Conservation (phyloP, 2,888 invertebrate genomes). For the Craniophora ligustri region DNA sequence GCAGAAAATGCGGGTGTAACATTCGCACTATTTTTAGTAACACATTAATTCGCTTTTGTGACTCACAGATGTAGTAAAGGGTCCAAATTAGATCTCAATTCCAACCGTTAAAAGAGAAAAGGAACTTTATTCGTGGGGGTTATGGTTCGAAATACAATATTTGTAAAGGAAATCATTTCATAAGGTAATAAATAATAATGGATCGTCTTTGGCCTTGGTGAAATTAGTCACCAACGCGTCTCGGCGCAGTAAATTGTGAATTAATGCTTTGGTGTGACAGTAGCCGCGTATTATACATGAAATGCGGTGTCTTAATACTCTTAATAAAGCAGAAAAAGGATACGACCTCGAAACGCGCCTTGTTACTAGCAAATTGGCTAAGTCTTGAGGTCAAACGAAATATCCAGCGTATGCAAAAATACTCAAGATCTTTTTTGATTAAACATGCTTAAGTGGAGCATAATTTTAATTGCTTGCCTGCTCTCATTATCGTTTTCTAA, state of each 20-base stretch:
- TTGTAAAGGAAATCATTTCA: slow-evolving; percentile 67
- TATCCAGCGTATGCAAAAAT: slow-evolving; percentile 10
- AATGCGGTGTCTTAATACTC: slow-evolving; percentile 46
- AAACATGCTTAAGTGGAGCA: neutral
- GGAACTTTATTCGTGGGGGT: slow-evolving; percentile 56
- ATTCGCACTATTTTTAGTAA: slow-evolving; percentile 75
- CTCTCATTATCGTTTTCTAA: no score
- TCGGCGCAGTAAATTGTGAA: slow-evolving; percentile 67
- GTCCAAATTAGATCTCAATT: slow-evolving; percentile 72
- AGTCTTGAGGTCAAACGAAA: slow-evolving; percentile 38
- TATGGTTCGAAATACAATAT: slow-evolving; percentile 63
- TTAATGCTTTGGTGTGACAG: slow-evolving; percentile 67
- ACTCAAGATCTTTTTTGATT: slow-evolving; percentile 5
- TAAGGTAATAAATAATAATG: slow-evolving; percentile 87
- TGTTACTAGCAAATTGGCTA: slow-evolving; percentile 20
- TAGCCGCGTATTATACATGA: slow-evolving; percentile 56
- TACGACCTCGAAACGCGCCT: slow-evolving; percentile 31
- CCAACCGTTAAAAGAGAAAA: slow-evolving; percentile 48
- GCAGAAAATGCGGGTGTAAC: slow-evolving; percentile 59
- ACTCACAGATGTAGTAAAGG: slow-evolving; percentile 76
- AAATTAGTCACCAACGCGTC: slow-evolving; percentile 78
- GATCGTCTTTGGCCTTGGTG: slow-evolving; percentile 84
- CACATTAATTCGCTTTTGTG: slow-evolving; percentile 74
- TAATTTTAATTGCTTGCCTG: no score
- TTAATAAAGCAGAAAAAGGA: slow-evolving; percentile 50